Percentiles rank a stretch among this genome's conserved stretches.
These are phyloP conservation scores for Passer montanus DNA, from an alignment of 2,113 vertebrate species.

Conservation along the genomic window DNA sequence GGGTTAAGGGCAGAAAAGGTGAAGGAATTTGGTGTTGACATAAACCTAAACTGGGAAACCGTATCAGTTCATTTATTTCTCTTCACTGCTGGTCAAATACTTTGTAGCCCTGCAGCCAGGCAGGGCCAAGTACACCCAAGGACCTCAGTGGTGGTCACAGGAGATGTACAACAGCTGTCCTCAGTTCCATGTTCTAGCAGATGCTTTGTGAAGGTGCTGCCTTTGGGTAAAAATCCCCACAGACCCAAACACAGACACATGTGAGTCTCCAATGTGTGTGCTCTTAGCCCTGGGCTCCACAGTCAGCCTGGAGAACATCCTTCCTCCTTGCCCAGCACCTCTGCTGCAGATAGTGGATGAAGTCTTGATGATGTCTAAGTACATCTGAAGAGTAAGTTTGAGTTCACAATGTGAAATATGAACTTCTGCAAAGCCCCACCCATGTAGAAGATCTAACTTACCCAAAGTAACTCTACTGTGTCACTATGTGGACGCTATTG, in stretches of 20 bases:
- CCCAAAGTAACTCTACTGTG: not conserved
- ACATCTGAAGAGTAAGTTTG: not conserved
- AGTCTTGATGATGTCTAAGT: not conserved
- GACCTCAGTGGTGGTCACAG: not conserved
- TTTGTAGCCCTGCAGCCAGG: not conserved
- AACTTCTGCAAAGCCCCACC: not conserved
- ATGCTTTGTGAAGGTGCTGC: not conserved
- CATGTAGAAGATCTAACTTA: not conserved
- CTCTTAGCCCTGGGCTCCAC: not conserved
- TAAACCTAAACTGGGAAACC: not conserved
- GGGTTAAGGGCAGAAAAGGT: not conserved
- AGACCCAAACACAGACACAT: rapidly evolving
- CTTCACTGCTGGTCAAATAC: not conserved
- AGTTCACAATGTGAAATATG: not conserved
- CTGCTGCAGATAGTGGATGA: not conserved
- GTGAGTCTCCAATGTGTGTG: not conserved
- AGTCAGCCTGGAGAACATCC: not conserved
- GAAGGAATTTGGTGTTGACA: not conserved
- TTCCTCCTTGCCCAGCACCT: not conserved
- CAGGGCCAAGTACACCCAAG: not conserved
- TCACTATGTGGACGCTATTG: rapidly evolving
- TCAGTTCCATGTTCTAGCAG: not conserved
- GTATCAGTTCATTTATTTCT: not conserved
- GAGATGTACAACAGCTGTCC: not conserved
- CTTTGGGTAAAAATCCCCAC: not conserved